Conservation (phyloP, 2,113 vertebrate species). For the Heterocephalus glaber region DNA sequence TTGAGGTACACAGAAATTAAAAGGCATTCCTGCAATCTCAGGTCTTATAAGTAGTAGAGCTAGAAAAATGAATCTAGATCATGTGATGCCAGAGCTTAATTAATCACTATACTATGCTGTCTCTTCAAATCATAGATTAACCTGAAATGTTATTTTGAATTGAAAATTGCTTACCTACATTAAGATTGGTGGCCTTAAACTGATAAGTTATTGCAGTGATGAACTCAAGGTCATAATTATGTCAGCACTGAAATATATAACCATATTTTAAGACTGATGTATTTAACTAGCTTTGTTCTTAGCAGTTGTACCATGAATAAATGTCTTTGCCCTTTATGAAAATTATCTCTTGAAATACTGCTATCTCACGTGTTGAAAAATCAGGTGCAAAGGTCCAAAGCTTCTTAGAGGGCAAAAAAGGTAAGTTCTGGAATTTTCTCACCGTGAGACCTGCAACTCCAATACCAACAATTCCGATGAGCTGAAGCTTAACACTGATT, state of each 20-base stretch:
- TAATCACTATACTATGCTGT: not conserved
- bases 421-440: conserved; percentile 80
- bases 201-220: not conserved
- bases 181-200: conserved; percentile 34
- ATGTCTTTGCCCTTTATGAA: not conserved
- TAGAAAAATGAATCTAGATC: not conserved
- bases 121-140: not conserved
- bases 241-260: not conserved
- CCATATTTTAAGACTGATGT: not conserved
- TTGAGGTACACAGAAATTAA: not conserved
- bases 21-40: not conserved
- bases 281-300: conserved; percentile 46
- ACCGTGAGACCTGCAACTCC: conserved; percentile 96
- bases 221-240: not conserved
- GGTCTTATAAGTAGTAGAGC: not conserved
- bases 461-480: conserved; percentile 95
- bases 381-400: conserved; percentile 35
- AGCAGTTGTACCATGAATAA: not conserved
- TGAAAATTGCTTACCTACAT: conserved; percentile 16
- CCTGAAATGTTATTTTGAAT: not conserved
- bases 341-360: not conserved
- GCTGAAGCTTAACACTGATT: conserved; percentile 91
- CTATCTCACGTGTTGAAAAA: not conserved
- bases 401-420: conserved; percentile 11
- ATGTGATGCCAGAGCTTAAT: not conserved